A percentile compares a stretch with the other conserved stretches of the same genome.
Evolutionary conservation across 1,140 invertebrate species (phyloP).

Genomic region (Pseudomyrmex dendroicus): DNA sequence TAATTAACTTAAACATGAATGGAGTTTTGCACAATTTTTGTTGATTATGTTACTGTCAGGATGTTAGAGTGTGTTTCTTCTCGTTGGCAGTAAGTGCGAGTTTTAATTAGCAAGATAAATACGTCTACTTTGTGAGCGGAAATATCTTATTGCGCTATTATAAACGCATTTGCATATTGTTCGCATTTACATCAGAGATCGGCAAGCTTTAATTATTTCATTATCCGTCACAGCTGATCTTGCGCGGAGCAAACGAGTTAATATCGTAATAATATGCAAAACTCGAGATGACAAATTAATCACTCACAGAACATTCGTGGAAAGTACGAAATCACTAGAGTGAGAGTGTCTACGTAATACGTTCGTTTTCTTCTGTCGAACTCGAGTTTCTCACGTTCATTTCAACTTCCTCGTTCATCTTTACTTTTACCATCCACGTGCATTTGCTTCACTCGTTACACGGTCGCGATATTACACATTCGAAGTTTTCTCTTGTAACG

Average conservation of each 20-base stretch:
- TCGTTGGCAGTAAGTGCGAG: too few species aligned
- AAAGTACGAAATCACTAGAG: constrained; percentile 26
- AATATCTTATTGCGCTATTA: neutral
- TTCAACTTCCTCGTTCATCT: too few species aligned
- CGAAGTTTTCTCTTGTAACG: too few species aligned
- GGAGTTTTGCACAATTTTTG: too few species aligned
- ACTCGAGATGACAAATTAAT: neutral
- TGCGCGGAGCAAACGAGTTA: neutral
- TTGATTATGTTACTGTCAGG: neutral
- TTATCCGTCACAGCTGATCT: neutral
- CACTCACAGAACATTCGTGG: neutral
- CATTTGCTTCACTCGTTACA: neutral
- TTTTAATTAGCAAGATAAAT: neutral
- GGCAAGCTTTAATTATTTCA: neutral
- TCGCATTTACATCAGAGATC: neutral
- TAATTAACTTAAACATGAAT: neutral
- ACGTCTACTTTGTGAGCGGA: neutral
- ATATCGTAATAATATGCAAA: constrained; percentile 4
- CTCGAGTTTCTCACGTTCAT: too few species aligned
- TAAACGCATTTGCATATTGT: constrained; percentile 31
- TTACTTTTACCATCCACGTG: too few species aligned
- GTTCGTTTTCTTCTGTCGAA: too few species aligned
- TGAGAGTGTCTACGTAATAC: constrained; percentile 40
- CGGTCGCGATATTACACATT: neutral
- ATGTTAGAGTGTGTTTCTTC: too few species aligned